Percentiles rank a stretch among this genome's conserved stretches.
Evolutionary conservation across 2,888 invertebrate genomes (phyloP).

Genomic region (Lampropteryx suffumata): DNA sequence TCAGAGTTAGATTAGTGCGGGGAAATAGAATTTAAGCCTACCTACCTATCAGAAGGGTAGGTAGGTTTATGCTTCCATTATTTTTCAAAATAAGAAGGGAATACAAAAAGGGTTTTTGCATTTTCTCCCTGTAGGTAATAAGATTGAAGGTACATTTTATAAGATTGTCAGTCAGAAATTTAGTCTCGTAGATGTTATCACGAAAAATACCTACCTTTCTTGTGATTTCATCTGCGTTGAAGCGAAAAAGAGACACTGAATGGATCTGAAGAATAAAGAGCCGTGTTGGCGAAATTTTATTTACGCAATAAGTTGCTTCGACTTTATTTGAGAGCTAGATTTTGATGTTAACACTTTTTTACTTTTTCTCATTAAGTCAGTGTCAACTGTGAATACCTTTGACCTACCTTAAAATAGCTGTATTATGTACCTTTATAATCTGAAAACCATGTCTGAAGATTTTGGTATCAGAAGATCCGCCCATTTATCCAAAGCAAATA

Average conservation of each 20-base stretch:
- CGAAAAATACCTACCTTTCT: slow-evolving; percentile 29
- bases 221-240: slow-evolving; percentile 31
- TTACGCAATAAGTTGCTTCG: background rate
- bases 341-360: no score
- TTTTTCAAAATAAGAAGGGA: slow-evolving; percentile 5
- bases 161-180: slow-evolving; percentile 29
- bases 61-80: slow-evolving; percentile 9
- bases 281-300: background rate
- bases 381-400: no score
- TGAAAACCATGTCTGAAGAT: no score
- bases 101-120: slow-evolving; percentile 12
- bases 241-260: slow-evolving; percentile 29
- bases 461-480: no score
- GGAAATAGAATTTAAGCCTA: slow-evolving; percentile 4
- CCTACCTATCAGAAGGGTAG: slow-evolving; percentile 2
- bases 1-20: slow-evolving; percentile 12
- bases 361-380: no score
- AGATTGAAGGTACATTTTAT: slow-evolving; percentile 22
- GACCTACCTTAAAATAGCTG: no score
- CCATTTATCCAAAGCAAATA: no score
- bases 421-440: no score
- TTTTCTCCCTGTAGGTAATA: slow-evolving; percentile 13
- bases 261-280: slow-evolving; percentile 22
- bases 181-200: slow-evolving; percentile 26
- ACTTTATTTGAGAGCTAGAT: background rate